phyloP scores from a whole-genome alignment of 2,888 invertebrate genomes.

The Prostheceraeus crozeri region DNA sequence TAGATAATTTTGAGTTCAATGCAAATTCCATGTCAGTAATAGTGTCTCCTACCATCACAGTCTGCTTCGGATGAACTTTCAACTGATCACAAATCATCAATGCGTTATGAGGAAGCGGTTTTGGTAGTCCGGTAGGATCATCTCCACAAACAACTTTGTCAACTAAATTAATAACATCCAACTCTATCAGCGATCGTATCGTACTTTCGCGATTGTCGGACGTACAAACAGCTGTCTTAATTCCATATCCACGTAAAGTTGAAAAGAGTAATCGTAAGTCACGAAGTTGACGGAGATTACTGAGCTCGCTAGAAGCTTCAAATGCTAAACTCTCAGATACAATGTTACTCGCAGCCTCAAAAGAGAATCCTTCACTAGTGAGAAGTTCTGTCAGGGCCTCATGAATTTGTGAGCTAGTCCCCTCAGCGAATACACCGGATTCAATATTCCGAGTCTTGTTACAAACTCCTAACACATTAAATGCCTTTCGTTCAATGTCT shows the following conservation, averaged over 20 bases:
- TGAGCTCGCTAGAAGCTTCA: constrained; percentile 46
- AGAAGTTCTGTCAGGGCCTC: constrained; percentile 44
- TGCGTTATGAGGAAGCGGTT: constrained; percentile 57
- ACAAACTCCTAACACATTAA: constrained; percentile 26
- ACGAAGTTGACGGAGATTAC: constrained; percentile 51
- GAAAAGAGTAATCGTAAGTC: constrained; percentile 55
- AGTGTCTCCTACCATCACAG: constrained; percentile 59
- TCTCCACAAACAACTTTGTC: constrained; percentile 58
- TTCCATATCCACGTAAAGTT: constrained; percentile 50
- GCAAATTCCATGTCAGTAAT: constrained; percentile 58
- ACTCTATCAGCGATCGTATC: not conserved
- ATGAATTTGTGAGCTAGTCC: constrained; percentile 49
- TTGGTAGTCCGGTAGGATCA: constrained; percentile 54
- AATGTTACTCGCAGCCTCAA: constrained; percentile 42
- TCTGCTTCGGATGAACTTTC: constrained; percentile 46
- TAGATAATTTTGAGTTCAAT: constrained; percentile 44
- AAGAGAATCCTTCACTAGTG: constrained; percentile 43
- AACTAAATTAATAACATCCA: constrained; percentile 46
- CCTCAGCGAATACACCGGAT: constrained; percentile 47
- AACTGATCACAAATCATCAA: constrained; percentile 48
- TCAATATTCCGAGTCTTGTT: constrained; percentile 12
- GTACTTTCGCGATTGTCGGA: constrained; percentile 52
- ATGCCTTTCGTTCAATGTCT: not conserved
- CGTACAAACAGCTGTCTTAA: constrained; percentile 58
- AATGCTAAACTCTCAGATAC: constrained; percentile 49